Evolutionary conservation across 1,140 invertebrate genomes (phyloP).

Genomic region (Asobara japonica): DNA sequence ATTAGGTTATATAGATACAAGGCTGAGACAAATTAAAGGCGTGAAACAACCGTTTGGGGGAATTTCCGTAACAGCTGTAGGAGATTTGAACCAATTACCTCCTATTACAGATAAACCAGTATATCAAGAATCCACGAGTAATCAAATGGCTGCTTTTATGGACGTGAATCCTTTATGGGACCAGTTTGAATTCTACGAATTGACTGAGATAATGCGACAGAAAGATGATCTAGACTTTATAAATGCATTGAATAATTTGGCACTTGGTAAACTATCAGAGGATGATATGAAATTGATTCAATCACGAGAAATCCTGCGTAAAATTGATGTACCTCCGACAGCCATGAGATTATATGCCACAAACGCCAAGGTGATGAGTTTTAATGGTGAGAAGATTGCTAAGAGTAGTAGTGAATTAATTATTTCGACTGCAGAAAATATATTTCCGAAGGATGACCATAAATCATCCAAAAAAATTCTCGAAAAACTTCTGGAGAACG

Average conservation of each 20-base stretch:
- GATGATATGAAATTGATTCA: not conserved
- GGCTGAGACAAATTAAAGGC: not conserved
- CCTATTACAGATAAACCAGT: not conserved
- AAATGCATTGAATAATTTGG: not conserved
- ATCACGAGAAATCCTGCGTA: too few species aligned
- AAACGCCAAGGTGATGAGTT: too few species aligned
- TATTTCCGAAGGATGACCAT: slow-evolving; percentile 24
- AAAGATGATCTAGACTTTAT: not conserved
- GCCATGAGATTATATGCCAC: too few species aligned
- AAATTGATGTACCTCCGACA: too few species aligned
- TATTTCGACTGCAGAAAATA: not conserved
- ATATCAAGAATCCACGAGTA: not conserved
- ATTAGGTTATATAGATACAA: not conserved
- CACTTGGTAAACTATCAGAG: not conserved
- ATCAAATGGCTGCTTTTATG: not conserved
- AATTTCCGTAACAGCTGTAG: not conserved
- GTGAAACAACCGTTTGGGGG: not conserved
- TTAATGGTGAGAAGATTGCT: too few species aligned
- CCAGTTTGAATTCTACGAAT: too few species aligned
- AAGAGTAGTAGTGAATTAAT: too few species aligned
- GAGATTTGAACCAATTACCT: not conserved
- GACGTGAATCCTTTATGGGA: not conserved
- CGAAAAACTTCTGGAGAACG: not conserved
- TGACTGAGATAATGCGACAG: too few species aligned
- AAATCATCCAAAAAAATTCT: not conserved